Evolutionary conservation across 2,113 vertebrate genomes (phyloP), one percentile per base, ranked within the genome.

Genomic region (Candoia aspera): DNA sequence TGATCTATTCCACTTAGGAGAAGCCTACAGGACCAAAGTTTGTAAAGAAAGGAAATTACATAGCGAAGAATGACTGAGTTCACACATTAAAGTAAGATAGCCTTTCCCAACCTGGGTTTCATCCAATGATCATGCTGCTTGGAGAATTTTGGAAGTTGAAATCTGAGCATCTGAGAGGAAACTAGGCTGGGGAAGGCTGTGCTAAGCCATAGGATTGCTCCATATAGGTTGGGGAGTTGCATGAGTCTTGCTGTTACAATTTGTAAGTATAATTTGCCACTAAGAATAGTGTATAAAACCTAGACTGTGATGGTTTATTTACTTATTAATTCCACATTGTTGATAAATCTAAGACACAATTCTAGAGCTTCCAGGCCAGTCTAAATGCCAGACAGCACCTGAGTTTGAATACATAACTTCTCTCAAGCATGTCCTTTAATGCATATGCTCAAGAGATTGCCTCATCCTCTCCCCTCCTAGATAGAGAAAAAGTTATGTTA

Each of bases 21-120:
- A 54, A 53, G 15, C 29, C 21, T 29, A 29, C 26, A 37, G 19
- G 83, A 33, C 21, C 2, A 21, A 84, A 12, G 42, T 46, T 90
- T 90, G 24, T 57, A 62, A 53, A 79, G 49, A 33, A 42, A 55
- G 62, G 59, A 83, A 83, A 90, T 90, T 94, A 93, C 9, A 6
- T 10, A 42, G 17, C 94, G 54, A 91, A 92, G 90, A 73, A 59
- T 87, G 89, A 90, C 58, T 42, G 1, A 19, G 33, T 8, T 79
- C 37, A 17, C 33, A 37, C 8, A 42, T 79, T 37, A 79, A 33
- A 37, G 33, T 37, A 17, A 73, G n/a, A 13, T 73, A 79, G 33
- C 33, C 33, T 79, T 79, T 79, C 17, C 17, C 15, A 79, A 17
- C 68, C 68, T 79, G 33, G 33, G 17, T 37, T 79, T 37, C 17